Percentiles rank a stretch among this genome's conserved stretches.
Conservation (phyloP, 2,113 vertebrate species). For the Anolis sagrei region DNA sequence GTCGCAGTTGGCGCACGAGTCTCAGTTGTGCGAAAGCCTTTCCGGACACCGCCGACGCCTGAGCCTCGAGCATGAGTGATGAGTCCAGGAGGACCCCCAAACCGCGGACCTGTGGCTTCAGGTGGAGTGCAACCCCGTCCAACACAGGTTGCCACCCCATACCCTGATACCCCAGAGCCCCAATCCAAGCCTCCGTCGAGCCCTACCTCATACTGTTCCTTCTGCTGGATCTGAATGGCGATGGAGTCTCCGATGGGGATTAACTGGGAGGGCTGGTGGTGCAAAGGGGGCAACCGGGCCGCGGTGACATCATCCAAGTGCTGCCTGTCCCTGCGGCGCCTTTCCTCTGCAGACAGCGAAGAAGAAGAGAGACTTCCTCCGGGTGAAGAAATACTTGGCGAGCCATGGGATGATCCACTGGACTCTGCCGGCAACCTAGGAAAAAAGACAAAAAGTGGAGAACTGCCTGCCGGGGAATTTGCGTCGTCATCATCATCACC, state of each 20-base stretch:
- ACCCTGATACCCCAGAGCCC: no score
- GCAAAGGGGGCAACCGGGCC: slow-evolving; percentile 85
- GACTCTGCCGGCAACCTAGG: slow-evolving; percentile 77
- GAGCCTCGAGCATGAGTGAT: no score
- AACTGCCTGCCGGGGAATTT: background rate
- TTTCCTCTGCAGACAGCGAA: slow-evolving; percentile 76
- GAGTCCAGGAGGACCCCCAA: no score
- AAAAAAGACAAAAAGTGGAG: background rate
- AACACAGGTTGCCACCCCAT: no score
- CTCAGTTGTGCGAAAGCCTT: no score
- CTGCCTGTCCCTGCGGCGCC: slow-evolving; percentile 80
- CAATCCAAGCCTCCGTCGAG: background rate
- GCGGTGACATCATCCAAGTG: slow-evolving; percentile 93
- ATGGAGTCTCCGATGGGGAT: slow-evolving; percentile 88
- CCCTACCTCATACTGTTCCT: slow-evolving; percentile 84
- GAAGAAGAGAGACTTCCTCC: slow-evolving; percentile 58
- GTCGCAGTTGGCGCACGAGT: no score
- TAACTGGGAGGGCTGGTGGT: slow-evolving; percentile 82
- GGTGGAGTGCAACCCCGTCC: no score
- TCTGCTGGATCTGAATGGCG: slow-evolving; percentile 82
- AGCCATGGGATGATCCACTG: slow-evolving; percentile 62
- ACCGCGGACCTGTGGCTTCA: no score
- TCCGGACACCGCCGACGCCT: no score
- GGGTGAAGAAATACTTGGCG: slow-evolving; percentile 71
- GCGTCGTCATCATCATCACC: no score